Percentiles rank a stretch among this genome's conserved stretches.
Evolutionary conservation across 2,888 invertebrate species (phyloP).

Genomic region (Terebella lapidaria): DNA sequence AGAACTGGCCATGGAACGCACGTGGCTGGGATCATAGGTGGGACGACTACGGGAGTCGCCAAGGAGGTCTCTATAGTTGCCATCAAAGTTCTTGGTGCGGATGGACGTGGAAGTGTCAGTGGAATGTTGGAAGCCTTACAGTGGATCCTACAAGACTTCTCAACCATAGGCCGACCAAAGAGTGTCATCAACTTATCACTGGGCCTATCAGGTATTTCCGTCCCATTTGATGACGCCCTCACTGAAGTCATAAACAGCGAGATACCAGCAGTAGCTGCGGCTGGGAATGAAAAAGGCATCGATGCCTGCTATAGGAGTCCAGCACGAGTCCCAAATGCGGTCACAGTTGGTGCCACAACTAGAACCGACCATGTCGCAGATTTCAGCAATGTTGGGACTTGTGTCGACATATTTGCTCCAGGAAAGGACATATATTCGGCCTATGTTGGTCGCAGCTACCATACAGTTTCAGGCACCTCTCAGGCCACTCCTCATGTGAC

Average conservation of each 20-base stretch:
- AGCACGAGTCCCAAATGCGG: background rate
- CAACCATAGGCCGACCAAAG: background rate
- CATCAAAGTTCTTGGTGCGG: background rate
- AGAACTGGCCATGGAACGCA: too few species aligned
- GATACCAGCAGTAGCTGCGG: conserved; percentile 5
- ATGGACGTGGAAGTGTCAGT: background rate
- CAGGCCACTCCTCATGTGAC: conserved; percentile 19
- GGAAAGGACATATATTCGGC: conserved; percentile 11
- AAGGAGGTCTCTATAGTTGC: background rate
- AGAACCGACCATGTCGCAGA: conserved; percentile 3
- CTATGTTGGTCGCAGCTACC: background rate
- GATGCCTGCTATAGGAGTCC: conserved; percentile 3
- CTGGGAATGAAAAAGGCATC: conserved; percentile 6
- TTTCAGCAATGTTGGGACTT: conserved; percentile 17
- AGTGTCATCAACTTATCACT: background rate
- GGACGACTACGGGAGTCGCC: too few species aligned
- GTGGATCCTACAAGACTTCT: background rate
- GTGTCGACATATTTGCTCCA: conserved; percentile 19
- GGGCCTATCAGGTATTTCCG: background rate
- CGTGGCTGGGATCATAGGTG: too few species aligned
- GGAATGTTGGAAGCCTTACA: background rate
- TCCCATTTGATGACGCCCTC: background rate
- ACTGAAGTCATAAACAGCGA: background rate
- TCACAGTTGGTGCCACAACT: conserved; percentile 13
- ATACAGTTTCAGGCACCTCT: conserved; percentile 12